Percentiles rank a stretch among this genome's conserved stretches.
phyloP scores from a whole-genome alignment of 2,888 invertebrate genomes.

The Tetragonisca angustula region DNA sequence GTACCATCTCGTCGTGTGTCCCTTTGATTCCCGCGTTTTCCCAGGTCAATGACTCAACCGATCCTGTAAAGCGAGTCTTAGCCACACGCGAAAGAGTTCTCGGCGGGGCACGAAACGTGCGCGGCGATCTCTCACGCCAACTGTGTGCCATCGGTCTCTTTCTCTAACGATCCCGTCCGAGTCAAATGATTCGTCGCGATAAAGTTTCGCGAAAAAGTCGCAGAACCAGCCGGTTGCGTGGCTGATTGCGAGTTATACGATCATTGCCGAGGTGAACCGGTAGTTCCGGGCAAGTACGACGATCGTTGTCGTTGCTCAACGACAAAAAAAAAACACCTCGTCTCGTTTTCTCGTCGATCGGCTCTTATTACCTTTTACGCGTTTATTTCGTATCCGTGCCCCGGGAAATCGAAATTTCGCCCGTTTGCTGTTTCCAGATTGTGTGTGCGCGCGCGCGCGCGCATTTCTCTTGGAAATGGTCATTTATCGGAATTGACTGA shows the following conservation, averaged over 20 bases:
- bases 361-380: background rate
- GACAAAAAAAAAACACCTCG: background rate
- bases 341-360: too few relatives aligned
- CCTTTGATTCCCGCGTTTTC: constrained; percentile 60
- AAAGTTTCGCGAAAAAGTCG: constrained; percentile 44
- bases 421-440: too few relatives aligned
- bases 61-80: constrained; percentile 67
- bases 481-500: constrained; percentile 24
- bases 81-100: constrained; percentile 70
- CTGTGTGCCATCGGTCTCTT: constrained; percentile 67
- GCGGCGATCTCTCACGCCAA: constrained; percentile 69
- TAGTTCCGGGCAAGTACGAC: constrained; percentile 27
- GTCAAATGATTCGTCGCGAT: constrained; percentile 47
- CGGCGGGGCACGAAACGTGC: constrained; percentile 61
- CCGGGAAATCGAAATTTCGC: background rate
- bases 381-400: too few relatives aligned
- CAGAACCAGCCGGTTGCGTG: constrained; percentile 3
- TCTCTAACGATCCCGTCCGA: constrained; percentile 24
- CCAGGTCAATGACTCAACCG: constrained; percentile 77
- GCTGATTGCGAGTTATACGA: constrained; percentile 36
- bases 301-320: background rate
- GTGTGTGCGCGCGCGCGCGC: too few relatives aligned
- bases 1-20: constrained; percentile 28
- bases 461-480: background rate
- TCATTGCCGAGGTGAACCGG: constrained; percentile 54